Evolutionary conservation across 1,140 invertebrate species (phyloP).

Genomic region (Ditylenchus dipsaci): DNA sequence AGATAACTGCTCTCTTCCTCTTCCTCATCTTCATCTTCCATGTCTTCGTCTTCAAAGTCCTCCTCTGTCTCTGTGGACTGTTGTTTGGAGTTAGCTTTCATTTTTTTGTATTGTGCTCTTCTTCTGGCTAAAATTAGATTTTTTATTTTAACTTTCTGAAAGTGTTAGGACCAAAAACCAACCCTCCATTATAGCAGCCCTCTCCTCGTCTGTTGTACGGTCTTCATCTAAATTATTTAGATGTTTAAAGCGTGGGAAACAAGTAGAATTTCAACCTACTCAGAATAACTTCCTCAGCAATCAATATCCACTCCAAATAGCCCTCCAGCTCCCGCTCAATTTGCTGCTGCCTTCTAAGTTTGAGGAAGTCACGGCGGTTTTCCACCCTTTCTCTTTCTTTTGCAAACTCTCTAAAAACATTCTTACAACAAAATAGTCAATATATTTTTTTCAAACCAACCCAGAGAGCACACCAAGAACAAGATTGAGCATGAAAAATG

Average conservation of each 20-base stretch:
- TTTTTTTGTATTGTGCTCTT: slow-evolving; percentile 87
- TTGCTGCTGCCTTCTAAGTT: slow-evolving; percentile 95
- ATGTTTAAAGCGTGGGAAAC: no score
- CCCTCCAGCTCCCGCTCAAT: slow-evolving; percentile 97
- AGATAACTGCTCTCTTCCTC: slow-evolving; percentile 36
- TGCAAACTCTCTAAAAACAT: slow-evolving; percentile 78
- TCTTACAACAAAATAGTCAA: slow-evolving; percentile 65
- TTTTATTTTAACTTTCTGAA: background rate
- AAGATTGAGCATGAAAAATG: slow-evolving; percentile 99
- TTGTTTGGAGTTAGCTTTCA: slow-evolving; percentile 91
- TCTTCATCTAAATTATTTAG: slow-evolving; percentile 72
- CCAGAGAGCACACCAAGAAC: slow-evolving; percentile 97
- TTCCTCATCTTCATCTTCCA: slow-evolving; percentile 60
- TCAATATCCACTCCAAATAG: slow-evolving; percentile 99
- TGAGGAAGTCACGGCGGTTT: slow-evolving; percentile 99
- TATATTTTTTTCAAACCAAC: no score
- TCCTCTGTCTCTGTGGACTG: slow-evolving; percentile 95
- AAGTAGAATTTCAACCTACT: no score
- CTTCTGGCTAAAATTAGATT: slow-evolving; percentile 70
- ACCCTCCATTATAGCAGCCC: slow-evolving; percentile 98
- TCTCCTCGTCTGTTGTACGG: slow-evolving; percentile 97
- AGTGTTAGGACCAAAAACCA: background rate
- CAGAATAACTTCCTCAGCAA: slow-evolving; percentile 99
- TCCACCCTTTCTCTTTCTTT: slow-evolving; percentile 99
- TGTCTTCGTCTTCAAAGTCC: slow-evolving; percentile 83